phyloP scores from a whole-genome alignment of 92 coral and sea anemone genomes.

The Bergia puertoricense region DNA sequence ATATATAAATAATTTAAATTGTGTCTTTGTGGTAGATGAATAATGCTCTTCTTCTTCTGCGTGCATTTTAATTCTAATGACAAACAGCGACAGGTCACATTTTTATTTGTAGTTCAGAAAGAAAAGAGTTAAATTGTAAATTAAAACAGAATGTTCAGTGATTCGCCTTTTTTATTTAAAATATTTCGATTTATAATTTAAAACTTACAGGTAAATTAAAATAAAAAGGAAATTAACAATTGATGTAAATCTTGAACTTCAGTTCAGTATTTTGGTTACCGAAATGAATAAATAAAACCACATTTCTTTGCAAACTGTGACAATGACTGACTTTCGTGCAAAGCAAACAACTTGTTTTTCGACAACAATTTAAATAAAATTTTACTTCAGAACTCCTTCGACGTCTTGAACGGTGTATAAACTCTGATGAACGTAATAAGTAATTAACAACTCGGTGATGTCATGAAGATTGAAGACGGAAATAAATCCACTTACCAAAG shows the following conservation, averaged over 20 bases:
- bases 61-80: neutral
- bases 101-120: neutral
- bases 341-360: neutral
- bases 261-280: neutral
- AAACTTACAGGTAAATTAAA: neutral
- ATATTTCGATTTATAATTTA: neutral
- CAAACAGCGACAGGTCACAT: too few relatives aligned
- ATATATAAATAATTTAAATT: neutral
- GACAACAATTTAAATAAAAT: neutral
- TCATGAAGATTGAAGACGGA: conserved; percentile 14
- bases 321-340: neutral
- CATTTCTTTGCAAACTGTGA: neutral
- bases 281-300: neutral
- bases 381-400: neutral
- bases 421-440: too few relatives aligned
- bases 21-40: neutral
- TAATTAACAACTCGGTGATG: neutral
- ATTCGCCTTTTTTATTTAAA: neutral
- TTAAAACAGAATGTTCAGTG: neutral
- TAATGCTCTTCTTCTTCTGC: neutral
- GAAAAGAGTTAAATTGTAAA: too few relatives aligned
- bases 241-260: neutral
- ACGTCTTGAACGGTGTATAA: too few relatives aligned
- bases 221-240: neutral
- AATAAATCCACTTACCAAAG: neutral